phyloP scores from a whole-genome alignment of 2,113 vertebrate genomes.

The Carettochelys insculpta region DNA sequence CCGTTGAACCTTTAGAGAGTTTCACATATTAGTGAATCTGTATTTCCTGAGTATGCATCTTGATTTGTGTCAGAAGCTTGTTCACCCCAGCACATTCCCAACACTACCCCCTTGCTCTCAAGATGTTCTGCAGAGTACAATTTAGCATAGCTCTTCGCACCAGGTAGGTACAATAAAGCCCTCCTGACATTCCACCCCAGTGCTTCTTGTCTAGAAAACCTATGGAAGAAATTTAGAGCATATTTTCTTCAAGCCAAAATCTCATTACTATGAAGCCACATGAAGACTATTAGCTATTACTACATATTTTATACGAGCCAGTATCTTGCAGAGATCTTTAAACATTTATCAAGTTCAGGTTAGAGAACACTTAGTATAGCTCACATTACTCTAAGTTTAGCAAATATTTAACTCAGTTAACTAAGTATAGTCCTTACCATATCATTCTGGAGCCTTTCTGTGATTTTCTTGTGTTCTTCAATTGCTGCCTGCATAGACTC shows the following conservation, averaged over 20 bases:
- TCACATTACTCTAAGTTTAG: background rate
- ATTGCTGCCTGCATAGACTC: slow-evolving; percentile 86
- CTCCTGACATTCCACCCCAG: background rate
- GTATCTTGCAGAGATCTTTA: background rate
- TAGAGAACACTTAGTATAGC: background rate
- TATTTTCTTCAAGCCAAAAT: background rate
- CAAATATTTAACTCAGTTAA: background rate
- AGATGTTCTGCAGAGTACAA: background rate
- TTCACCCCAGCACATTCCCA: background rate
- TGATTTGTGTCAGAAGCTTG: background rate
- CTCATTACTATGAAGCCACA: background rate
- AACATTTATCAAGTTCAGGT: background rate
- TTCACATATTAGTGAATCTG: background rate
- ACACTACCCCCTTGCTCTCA: background rate
- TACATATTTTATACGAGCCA: background rate
- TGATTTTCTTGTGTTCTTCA: slow-evolving; percentile 85
- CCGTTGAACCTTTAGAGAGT: background rate
- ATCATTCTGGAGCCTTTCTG: slow-evolving; percentile 78
- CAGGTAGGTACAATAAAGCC: background rate
- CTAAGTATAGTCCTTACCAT: slow-evolving; percentile 79
- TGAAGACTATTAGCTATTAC: background rate
- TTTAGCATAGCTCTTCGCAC: too few species aligned
- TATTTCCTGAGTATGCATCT: background rate
- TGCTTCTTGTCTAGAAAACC: background rate
- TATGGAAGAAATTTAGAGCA: rapidly evolving